These are phyloP conservation scores for Drosophila erecta DNA, from an alignment of 1,140 invertebrate genomes.

Conservation along the genomic window DNA sequence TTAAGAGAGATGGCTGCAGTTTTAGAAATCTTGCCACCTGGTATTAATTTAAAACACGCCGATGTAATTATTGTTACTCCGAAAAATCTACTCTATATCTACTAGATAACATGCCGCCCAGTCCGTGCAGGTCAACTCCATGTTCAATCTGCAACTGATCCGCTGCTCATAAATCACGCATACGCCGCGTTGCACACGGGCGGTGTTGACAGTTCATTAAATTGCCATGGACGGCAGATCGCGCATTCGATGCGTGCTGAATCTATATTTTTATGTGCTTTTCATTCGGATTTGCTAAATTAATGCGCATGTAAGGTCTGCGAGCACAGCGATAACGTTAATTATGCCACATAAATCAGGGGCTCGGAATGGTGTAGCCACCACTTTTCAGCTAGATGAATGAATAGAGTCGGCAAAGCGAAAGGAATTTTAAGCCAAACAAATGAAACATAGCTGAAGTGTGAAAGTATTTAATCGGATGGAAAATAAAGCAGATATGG, in stretches of 20 bases:
- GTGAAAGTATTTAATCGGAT: conserved; percentile 13
- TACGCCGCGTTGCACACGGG: conserved; percentile 60
- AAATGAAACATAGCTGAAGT: conserved; percentile 5
- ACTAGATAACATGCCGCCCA: not conserved
- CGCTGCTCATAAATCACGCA: conserved; percentile 67
- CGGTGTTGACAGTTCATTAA: conserved; percentile 74
- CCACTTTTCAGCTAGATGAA: not conserved
- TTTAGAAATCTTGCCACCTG: too few relatives aligned
- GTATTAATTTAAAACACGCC: too few relatives aligned
- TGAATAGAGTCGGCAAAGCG: not conserved
- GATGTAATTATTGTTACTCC: too few relatives aligned
- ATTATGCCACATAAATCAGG: conserved; percentile 71
- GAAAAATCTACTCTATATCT: too few relatives aligned
- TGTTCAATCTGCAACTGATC: conserved; percentile 29
- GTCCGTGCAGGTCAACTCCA: conserved; percentile 10
- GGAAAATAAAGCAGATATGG: conserved; percentile 1
- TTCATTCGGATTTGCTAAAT: conserved; percentile 56
- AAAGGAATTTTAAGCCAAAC: conserved; percentile 6
- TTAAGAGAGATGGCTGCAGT: too few relatives aligned
- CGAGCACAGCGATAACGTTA: conserved; percentile 57
- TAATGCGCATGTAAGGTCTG: conserved; percentile 56
- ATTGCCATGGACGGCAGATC: conserved; percentile 60
- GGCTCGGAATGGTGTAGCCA: not conserved
- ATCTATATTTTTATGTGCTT: conserved; percentile 42
- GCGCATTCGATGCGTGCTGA: conserved; percentile 34